Conservation (phyloP, 1,140 invertebrate genomes). For the Zaprionus ghesquierei region DNA sequence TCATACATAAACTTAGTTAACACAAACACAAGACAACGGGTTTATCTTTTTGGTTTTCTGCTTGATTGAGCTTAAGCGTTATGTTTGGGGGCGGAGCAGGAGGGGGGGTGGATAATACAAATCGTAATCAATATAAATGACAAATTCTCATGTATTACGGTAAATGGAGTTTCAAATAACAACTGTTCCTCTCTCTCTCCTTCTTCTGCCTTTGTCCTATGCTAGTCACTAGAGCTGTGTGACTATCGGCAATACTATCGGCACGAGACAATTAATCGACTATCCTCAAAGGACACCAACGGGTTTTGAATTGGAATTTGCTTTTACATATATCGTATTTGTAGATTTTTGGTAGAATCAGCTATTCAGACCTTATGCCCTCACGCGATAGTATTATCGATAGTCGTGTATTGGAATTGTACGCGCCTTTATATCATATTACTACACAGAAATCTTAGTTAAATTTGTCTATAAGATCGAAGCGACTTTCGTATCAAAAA, state of each 20-base stretch:
- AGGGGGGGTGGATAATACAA: not conserved
- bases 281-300: not conserved
- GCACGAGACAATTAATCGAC: not conserved
- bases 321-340: not conserved
- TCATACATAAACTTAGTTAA: not conserved
- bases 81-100: no score
- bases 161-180: not conserved
- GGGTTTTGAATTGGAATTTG: not conserved
- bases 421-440: slow-evolving; percentile 4
- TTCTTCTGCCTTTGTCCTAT: not conserved
- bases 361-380: not conserved
- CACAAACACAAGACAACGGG: not conserved
- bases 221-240: not conserved
- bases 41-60: not conserved
- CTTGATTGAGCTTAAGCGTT: slow-evolving; percentile 21
- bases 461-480: slow-evolving; percentile 40
- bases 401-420: slow-evolving; percentile 48
- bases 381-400: not conserved
- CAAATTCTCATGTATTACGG: not conserved
- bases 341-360: not conserved
- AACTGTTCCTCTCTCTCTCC: not conserved
- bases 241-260: not conserved
- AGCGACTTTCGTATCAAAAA: not conserved
- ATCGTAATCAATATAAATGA: not conserved
- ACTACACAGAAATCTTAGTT: slow-evolving; percentile 26